Percentiles rank a stretch among this genome's conserved stretches.
phyloP scores from a whole-genome alignment of 2,113 vertebrate genomes.

The Myotis brandtii region DNA sequence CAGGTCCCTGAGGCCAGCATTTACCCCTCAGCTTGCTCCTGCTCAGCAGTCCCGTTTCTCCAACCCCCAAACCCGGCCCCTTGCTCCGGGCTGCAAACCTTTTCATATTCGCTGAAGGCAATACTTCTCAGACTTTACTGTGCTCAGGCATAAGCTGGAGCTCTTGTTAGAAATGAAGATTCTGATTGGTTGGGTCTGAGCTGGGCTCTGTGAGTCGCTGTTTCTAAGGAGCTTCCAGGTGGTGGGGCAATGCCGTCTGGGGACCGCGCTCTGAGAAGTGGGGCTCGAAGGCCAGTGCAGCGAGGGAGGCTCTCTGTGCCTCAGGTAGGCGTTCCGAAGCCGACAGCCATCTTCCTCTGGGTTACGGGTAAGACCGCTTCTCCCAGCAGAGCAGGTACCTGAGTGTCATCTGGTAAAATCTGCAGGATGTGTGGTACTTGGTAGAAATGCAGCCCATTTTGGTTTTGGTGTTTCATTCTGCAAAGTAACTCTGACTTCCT shows the following conservation, averaged over 20 bases:
- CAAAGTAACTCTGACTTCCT: not conserved
- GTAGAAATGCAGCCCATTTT: not conserved
- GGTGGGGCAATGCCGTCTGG: not conserved
- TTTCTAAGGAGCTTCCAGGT: not conserved
- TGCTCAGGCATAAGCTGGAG: not conserved
- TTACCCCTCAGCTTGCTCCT: not conserved
- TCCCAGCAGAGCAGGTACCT: not conserved
- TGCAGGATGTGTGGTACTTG: not conserved
- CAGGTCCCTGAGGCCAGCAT: not conserved
- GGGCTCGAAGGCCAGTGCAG: not conserved
- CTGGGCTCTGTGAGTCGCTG: not conserved
- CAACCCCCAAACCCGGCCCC: not conserved
- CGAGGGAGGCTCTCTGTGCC: not conserved
- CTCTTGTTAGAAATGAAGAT: not conserved
- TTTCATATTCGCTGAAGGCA: not conserved
- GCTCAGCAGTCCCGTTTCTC: not conserved
- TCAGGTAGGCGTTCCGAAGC: not conserved
- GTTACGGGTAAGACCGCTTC: not conserved
- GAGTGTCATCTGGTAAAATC: constrained; percentile 3
- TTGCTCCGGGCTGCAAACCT: not conserved
- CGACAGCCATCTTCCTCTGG: not conserved
- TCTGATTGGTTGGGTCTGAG: not conserved
- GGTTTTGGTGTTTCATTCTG: not conserved
- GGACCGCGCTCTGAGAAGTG: not conserved
- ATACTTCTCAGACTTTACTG: not conserved